Percentiles rank a stretch among this genome's conserved stretches.
phyloP scores from a whole-genome alignment of 2,113 vertebrate genomes.

The Dromas ardeola region DNA sequence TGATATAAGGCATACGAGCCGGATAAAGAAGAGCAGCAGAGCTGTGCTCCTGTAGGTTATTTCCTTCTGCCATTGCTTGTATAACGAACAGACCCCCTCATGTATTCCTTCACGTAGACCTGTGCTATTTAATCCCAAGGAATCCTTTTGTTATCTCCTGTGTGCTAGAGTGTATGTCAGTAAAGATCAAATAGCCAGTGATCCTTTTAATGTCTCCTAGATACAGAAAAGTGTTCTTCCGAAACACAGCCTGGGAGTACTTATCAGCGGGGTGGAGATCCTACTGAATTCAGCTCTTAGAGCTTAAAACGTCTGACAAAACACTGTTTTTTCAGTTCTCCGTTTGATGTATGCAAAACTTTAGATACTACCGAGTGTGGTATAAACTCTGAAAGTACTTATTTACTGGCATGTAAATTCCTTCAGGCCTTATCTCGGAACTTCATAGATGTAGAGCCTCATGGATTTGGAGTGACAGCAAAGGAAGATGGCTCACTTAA shows the following conservation, averaged over 20 bases:
- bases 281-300: background rate
- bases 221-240: background rate
- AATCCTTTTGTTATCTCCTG: background rate
- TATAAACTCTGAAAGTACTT: background rate
- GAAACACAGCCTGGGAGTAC: background rate
- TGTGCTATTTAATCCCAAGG: background rate
- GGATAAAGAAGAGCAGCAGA: background rate
- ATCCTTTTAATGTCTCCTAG: background rate
- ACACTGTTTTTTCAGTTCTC: background rate
- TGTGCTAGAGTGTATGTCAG: background rate
- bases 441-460: background rate
- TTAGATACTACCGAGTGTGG: fast-evolving
- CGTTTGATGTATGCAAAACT: background rate
- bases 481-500: background rate
- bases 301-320: background rate
- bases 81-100: background rate
- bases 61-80: background rate
- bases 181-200: background rate
- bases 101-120: background rate
- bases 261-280: background rate
- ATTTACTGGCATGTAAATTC: background rate
- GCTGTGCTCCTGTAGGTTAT: background rate
- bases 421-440: background rate
- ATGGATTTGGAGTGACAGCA: background rate
- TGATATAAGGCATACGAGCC: background rate